phyloP scores from a whole-genome alignment of 2,888 invertebrate species.

The Caenorhabditis afra region DNA sequence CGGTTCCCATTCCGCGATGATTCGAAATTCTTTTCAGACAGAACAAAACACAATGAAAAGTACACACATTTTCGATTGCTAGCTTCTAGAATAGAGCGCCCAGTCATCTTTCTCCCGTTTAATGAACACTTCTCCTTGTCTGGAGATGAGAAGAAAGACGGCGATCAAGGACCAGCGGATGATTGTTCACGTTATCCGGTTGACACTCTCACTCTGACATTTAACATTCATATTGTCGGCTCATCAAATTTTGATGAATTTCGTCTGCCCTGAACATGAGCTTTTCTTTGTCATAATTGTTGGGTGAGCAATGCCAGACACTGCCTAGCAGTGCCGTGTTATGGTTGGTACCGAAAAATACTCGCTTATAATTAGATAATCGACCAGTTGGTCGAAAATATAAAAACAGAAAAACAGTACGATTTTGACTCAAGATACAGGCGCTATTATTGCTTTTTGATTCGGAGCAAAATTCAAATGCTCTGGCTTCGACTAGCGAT shows the following conservation, averaged over 20 bases:
- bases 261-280: not conserved
- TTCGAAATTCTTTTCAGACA: not conserved
- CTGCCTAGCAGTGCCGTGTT: no score
- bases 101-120: constrained; percentile 1
- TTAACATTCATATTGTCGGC: not conserved
- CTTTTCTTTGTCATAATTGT: no score
- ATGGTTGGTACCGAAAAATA: no score
- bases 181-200: not conserved
- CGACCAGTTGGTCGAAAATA: no score
- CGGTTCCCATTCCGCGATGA: not conserved
- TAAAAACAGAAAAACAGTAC: no score
- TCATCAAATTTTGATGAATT: not conserved
- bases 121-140: constrained; percentile 13
- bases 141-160: constrained; percentile 1
- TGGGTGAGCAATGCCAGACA: no score
- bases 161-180: constrained; percentile 19
- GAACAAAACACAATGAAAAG: not conserved
- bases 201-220: not conserved
- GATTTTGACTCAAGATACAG: no score
- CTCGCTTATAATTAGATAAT: no score
- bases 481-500: no score
- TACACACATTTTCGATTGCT: constrained; percentile 1
- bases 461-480: no score
- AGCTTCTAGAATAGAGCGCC: not conserved
- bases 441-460: no score